phyloP scores from a whole-genome alignment of 2,797 vertebrate species.

The Gallinago nigripennis region DNA sequence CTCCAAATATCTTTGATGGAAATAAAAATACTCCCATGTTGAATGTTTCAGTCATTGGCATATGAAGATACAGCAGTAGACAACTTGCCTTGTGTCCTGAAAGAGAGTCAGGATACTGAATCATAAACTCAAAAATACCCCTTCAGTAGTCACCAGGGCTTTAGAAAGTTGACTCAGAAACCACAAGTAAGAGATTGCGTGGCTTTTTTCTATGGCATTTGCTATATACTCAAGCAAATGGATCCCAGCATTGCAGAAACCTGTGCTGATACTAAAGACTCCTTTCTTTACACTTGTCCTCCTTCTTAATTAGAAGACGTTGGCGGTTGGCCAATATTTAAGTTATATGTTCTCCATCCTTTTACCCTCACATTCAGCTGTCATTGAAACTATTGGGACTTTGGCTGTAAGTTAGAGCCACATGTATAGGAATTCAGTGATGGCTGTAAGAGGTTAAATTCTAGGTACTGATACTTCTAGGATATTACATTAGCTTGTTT shows the following conservation, averaged over 20 bases:
- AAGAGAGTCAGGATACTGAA: not conserved
- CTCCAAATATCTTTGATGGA: not conserved
- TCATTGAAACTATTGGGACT: not conserved
- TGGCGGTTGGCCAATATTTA: not conserved
- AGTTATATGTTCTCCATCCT: not conserved
- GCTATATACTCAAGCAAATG: not conserved
- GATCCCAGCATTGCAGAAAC: not conserved
- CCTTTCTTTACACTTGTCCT: not conserved
- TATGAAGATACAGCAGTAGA: fast-evolving
- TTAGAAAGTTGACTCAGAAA: not conserved
- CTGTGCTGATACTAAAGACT: not conserved
- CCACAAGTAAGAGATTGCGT: not conserved
- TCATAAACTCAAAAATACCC: not conserved
- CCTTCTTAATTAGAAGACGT: not conserved
- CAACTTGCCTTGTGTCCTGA: not conserved
- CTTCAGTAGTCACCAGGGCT: not conserved
- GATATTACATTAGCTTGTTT: not conserved
- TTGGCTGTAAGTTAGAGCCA: not conserved
- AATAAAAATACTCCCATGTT: not conserved
- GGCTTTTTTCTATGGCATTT: not conserved
- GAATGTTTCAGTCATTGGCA: not conserved
- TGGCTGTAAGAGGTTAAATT: not conserved
- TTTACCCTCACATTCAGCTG: not conserved
- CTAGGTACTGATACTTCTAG: not conserved
- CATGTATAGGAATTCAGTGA: fast-evolving